Base-by-base conservation (phyloP, 2,113 vertebrate species). In the Pimephales promelas region DNA sequence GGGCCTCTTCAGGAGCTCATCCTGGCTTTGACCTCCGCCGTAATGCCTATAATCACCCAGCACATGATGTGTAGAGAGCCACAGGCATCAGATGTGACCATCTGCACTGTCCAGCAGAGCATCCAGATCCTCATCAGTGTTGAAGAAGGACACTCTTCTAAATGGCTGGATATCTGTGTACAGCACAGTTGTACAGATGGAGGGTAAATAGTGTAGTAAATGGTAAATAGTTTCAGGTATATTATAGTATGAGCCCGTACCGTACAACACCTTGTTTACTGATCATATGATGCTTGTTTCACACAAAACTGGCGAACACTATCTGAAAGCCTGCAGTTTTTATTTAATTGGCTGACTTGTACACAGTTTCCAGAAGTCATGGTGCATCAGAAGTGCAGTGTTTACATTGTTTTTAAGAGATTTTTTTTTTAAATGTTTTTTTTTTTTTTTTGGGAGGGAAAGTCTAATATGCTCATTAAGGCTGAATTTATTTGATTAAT, bases 51-150 rank as follows among this genome's bases (percentile, higher is more conserved):
- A 85, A 76, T 72, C 71, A 83, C 68, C 75, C 43, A 70, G 61
- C 75, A 68, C 62, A 26, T 74, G 79, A 87, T 75, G 64, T 71
- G 77, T 54, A 74, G 73, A 59, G 74, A 75, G 86, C 83, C 68
- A 56, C 79, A 79, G 84, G 75, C 78, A 61, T 56, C 77, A 16
- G 64, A 70, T 28, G 70, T 49, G 83, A 66, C 86, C 86, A 87
- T 84, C 83, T 84, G 86, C 83, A 82, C 54, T 43, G 56, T 40
- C 75, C 75, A 74, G 66, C 85, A 86, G 79, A 54, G 79, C 47
- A 54, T 70, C 64, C 79, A 70, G 85, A 83, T 82, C 73, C 66
- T 82, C 62, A 73, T 77, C 57, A 78, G 73, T 52, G 62, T 56
- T 61, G 52, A 71, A 20, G 49, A 24, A 74, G 54, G 68, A 80